A percentile compares a stretch with the other conserved stretches of the same genome.
Evolutionary conservation across 2,113 vertebrate genomes (phyloP).

Genomic region (Limanda limanda): DNA sequence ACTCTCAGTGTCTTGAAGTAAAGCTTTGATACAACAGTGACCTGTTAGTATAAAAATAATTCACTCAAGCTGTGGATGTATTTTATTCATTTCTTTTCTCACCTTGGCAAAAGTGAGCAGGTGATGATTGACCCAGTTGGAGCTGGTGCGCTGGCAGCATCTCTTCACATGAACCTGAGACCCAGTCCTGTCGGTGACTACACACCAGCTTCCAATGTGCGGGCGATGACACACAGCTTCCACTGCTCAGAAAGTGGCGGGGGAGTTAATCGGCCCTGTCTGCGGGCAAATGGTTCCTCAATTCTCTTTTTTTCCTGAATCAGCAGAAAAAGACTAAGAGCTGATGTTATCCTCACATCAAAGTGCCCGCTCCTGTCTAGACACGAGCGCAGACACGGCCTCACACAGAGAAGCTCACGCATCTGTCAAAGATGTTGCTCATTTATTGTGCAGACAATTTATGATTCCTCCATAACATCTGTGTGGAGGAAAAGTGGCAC

Average conservation of each 20-base stretch:
- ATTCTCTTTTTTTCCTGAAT: conserved; percentile 38
- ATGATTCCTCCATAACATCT: conserved; percentile 53
- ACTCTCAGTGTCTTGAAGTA: neutral
- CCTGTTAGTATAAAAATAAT: neutral
- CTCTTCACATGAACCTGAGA: conserved; percentile 35
- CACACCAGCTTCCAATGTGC: conserved; percentile 28
- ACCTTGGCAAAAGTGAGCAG: neutral
- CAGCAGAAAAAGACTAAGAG: conserved; percentile 33
- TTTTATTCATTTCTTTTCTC: neutral
- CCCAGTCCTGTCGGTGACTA: conserved; percentile 10
- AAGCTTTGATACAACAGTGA: neutral
- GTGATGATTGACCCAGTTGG: conserved; percentile 28
- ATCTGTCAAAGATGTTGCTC: conserved; percentile 43
- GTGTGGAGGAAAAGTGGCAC: conserved; percentile 11
- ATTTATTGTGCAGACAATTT: conserved; percentile 7
- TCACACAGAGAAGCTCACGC: conserved; percentile 17
- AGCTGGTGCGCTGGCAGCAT: conserved; percentile 37
- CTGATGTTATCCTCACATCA: conserved; percentile 44
- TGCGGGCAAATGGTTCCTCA: conserved; percentile 35
- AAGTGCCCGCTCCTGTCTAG: conserved; percentile 57
- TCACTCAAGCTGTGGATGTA: neutral
- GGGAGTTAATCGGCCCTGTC: conserved; percentile 44
- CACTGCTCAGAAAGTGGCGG: conserved; percentile 42
- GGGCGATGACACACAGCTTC: conserved; percentile 69
- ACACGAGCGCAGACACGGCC: conserved; percentile 32